These are phyloP conservation scores for Lithophane ornitopus DNA, from an alignment of 2,888 invertebrate species.

Conservation along the genomic window DNA sequence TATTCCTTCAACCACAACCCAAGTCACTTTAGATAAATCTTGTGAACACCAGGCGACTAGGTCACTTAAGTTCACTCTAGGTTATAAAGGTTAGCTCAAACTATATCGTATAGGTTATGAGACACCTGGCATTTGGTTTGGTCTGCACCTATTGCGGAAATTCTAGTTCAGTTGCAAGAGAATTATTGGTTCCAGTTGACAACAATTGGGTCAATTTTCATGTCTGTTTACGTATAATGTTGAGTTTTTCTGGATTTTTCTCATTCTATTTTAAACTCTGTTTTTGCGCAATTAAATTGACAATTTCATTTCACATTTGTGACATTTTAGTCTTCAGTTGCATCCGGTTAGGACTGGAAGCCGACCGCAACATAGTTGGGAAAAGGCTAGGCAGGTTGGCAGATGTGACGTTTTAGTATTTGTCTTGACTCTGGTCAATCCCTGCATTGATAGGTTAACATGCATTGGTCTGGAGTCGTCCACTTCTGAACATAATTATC, in stretches of 20 bases:
- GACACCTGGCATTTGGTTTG: slow-evolving; percentile 51
- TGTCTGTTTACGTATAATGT: background rate
- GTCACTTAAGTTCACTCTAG: slow-evolving; percentile 29
- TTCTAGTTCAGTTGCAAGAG: slow-evolving; percentile 42
- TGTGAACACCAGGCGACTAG: slow-evolving; percentile 27
- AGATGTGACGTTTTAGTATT: too few species aligned
- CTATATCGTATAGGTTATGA: slow-evolving; percentile 37
- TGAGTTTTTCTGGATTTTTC: background rate
- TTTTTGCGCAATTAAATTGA: too few species aligned
- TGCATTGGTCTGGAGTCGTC: background rate
- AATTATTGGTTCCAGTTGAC: slow-evolving; percentile 26
- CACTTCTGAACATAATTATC: background rate
- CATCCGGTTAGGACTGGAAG: too few species aligned
- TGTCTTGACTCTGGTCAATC: too few species aligned
- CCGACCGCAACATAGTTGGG: too few species aligned
- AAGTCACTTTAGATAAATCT: slow-evolving; percentile 29
- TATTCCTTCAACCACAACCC: background rate
- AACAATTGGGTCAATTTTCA: slow-evolving; percentile 48
- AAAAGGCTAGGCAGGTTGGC: too few species aligned
- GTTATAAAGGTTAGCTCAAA: slow-evolving; percentile 41
- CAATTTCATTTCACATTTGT: too few species aligned
- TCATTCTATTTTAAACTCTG: background rate
- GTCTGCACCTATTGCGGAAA: slow-evolving; percentile 47
- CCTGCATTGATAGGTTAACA: too few species aligned
- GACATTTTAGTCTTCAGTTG: too few species aligned